phyloP scores from a whole-genome alignment of 1,140 invertebrate genomes.

The Trinorchestia longiramus region DNA sequence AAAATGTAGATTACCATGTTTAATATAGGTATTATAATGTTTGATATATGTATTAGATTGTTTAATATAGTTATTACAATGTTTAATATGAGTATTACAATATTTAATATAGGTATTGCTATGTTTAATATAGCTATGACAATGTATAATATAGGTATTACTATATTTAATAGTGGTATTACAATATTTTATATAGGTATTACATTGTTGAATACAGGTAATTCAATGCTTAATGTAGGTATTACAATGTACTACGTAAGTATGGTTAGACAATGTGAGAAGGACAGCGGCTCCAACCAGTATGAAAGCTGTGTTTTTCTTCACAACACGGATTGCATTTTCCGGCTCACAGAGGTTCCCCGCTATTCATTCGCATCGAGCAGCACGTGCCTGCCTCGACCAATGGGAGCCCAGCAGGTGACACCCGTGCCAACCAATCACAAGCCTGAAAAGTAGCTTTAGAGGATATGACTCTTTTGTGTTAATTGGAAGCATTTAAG shows the following conservation, averaged over 20 bases:
- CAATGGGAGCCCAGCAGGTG: conserved; percentile 28
- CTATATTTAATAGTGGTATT: background rate
- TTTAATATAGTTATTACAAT: too few relatives aligned
- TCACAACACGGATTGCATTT: conserved; percentile 36
- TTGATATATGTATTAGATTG: too few relatives aligned
- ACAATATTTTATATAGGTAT: too few relatives aligned
- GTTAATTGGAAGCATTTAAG: conserved; percentile 43
- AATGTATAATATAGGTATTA: too few relatives aligned
- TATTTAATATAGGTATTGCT: too few relatives aligned
- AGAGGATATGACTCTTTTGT: conserved; percentile 10
- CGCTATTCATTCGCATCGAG: background rate
- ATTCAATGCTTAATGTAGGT: too few relatives aligned
- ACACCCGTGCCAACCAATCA: conserved; percentile 16
- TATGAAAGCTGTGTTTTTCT: conserved; percentile 9
- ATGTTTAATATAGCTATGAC: too few relatives aligned
- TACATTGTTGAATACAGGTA: too few relatives aligned
- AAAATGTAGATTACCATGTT: too few relatives aligned
- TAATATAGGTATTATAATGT: too few relatives aligned
- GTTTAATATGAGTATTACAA: too few relatives aligned
- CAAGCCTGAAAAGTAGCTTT: background rate
- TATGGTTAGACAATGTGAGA: background rate
- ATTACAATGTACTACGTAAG: background rate
- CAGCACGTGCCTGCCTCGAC: conserved; percentile 23
- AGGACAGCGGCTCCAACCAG: background rate
- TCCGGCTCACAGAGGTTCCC: background rate